Percentiles rank a stretch among this genome's conserved stretches.
Conservation (phyloP, 2,113 vertebrate species). For the Triplophysa rosa region DNA sequence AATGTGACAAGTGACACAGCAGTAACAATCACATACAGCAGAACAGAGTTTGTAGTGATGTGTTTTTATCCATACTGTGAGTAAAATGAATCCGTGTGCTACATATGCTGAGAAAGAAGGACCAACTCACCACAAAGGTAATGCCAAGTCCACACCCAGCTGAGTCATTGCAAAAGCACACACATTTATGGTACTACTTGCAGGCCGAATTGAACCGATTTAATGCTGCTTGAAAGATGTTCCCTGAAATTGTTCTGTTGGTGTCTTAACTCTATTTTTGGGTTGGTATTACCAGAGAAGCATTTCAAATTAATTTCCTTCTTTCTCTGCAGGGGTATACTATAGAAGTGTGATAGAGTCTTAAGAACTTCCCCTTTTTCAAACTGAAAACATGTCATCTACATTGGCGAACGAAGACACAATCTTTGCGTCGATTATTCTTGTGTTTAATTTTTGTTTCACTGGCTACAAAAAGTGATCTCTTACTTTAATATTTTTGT, state of each 20-base stretch:
- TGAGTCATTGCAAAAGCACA: conserved; percentile 42
- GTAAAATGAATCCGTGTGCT: background rate
- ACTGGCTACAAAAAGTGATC: no score
- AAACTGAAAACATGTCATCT: background rate
- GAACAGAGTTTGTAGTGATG: background rate
- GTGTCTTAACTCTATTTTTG: background rate
- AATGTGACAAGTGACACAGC: background rate
- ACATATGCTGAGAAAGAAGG: background rate
- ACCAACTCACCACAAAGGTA: conserved; percentile 22
- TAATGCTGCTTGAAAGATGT: conserved; percentile 1
- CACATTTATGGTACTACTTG: background rate
- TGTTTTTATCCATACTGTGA: background rate
- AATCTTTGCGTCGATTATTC: background rate
- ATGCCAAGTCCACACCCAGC: conserved; percentile 42
- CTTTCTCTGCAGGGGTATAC: conserved; percentile 35
- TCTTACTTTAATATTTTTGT: no score
- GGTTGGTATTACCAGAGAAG: background rate
- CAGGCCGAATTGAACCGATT: background rate
- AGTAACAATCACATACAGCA: background rate
- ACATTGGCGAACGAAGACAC: no score
- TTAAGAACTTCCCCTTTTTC: conserved; percentile 38
- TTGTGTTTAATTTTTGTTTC: background rate
- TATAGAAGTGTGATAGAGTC: conserved; percentile 17
- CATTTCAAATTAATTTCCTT: background rate
- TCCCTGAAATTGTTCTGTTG: background rate